Evolutionary conservation across 2,797 vertebrate species (phyloP).

Genomic region (Percopsis omiscomaycus): DNA sequence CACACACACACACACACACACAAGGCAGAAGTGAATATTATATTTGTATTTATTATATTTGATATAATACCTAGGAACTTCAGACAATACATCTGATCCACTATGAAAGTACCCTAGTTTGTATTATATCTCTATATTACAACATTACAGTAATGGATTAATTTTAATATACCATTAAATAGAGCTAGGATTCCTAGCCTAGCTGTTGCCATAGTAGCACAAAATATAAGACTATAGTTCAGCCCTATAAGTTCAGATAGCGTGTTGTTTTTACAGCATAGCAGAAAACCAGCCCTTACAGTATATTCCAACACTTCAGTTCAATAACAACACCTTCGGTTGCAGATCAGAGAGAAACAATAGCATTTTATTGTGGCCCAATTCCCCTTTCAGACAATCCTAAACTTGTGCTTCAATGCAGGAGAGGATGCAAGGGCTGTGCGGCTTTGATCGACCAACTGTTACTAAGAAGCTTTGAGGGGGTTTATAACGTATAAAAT

Average conservation of each 20-base stretch:
- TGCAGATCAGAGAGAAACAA: slow-evolving; percentile 69
- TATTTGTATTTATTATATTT: too few species aligned
- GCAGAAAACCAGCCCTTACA: slow-evolving; percentile 38
- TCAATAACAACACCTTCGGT: slow-evolving; percentile 61
- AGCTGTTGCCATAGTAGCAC: too few species aligned
- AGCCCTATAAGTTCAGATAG: too few species aligned
- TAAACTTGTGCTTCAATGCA: slow-evolving; percentile 79
- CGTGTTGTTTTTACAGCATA: too few species aligned
- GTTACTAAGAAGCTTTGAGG: slow-evolving; percentile 83
- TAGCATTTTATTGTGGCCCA: slow-evolving; percentile 68
- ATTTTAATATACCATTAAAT: too few species aligned
- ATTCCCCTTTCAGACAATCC: slow-evolving; percentile 74
- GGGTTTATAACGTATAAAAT: slow-evolving; percentile 79
- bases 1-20: neutral
- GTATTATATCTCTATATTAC: too few species aligned
- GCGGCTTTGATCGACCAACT: slow-evolving; percentile 82
- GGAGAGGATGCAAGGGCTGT: slow-evolving; percentile 68
- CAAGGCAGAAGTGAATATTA: slow-evolving; percentile 13
- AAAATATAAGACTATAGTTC: too few species aligned
- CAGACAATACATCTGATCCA: too few species aligned
- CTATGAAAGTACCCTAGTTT: too few species aligned
- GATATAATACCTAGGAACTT: too few species aligned
- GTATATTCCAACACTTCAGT: slow-evolving; percentile 51
- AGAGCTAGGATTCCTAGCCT: too few species aligned
- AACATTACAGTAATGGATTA: too few species aligned